These are phyloP conservation scores for Papilio helenus DNA, from an alignment of 1,140 invertebrate species.

Conservation along the genomic window DNA sequence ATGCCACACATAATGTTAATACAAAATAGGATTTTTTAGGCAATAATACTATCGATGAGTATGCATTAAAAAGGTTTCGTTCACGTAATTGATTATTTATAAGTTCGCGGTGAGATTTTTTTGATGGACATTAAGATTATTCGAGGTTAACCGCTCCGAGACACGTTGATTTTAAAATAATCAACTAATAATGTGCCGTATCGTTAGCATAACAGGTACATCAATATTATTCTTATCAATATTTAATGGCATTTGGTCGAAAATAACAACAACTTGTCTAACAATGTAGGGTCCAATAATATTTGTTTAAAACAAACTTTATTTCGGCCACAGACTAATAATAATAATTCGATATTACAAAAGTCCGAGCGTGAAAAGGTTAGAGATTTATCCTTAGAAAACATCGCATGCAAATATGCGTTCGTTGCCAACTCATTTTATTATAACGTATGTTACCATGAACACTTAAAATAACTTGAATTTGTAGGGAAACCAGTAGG, in stretches of 20 bases:
- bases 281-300: background rate
- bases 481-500: background rate
- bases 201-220: conserved; percentile 25
- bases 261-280: conserved; percentile 8
- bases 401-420: too few relatives aligned
- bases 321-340: background rate
- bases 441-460: too few relatives aligned
- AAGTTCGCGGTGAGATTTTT: conserved; percentile 21
- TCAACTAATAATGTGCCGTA: background rate
- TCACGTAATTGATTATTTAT: conserved; percentile 18
- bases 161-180: conserved; percentile 11
- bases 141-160: conserved; percentile 17
- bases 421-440: too few relatives aligned
- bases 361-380: too few relatives aligned
- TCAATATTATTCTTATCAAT: conserved; percentile 24
- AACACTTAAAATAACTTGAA: too few relatives aligned
- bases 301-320: background rate
- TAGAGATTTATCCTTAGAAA: too few relatives aligned
- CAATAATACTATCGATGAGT: background rate
- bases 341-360: too few relatives aligned
- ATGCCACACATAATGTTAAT: background rate
- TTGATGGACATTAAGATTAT: conserved; percentile 2
- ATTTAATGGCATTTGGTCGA: conserved; percentile 1
- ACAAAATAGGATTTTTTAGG: background rate
- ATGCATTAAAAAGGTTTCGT: conserved; percentile 6